Conservation (phyloP, 2,797 vertebrate species). For the Pangasius djambal region DNA sequence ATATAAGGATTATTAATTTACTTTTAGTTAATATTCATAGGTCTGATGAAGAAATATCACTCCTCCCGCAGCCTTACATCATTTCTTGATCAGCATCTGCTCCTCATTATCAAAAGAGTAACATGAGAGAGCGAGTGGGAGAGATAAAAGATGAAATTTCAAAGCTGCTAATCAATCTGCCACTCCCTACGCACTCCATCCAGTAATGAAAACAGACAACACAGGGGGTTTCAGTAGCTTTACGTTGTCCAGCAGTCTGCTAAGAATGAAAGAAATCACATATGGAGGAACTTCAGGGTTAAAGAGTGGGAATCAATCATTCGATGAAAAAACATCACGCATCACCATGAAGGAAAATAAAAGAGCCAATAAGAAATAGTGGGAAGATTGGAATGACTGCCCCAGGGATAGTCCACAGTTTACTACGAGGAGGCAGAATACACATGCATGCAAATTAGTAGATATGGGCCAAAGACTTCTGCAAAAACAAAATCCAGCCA, state of each 20-base stretch:
- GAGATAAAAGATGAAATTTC: constrained; percentile 15
- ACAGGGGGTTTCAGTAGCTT: constrained; percentile 28
- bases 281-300: constrained; percentile 17
- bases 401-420: background rate
- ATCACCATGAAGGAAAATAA: constrained; percentile 21
- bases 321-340: background rate
- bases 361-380: background rate
- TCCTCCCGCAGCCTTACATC: background rate
- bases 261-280: constrained; percentile 15
- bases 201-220: constrained; percentile 44
- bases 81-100: constrained; percentile 30
- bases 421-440: constrained; percentile 4
- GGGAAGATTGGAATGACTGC: background rate
- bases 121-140: background rate
- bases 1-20: background rate
- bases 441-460: background rate
- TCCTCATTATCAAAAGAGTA: constrained; percentile 29
- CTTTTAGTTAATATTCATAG: background rate
- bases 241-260: constrained; percentile 4
- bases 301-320: constrained; percentile 25
- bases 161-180: constrained; percentile 29
- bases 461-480: background rate
- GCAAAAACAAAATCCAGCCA: constrained; percentile 7
- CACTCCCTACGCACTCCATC: constrained; percentile 13
- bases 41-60: background rate